Base-by-base conservation (phyloP, 1,140 invertebrate genomes). In the Archivesica marissinica region DNA sequence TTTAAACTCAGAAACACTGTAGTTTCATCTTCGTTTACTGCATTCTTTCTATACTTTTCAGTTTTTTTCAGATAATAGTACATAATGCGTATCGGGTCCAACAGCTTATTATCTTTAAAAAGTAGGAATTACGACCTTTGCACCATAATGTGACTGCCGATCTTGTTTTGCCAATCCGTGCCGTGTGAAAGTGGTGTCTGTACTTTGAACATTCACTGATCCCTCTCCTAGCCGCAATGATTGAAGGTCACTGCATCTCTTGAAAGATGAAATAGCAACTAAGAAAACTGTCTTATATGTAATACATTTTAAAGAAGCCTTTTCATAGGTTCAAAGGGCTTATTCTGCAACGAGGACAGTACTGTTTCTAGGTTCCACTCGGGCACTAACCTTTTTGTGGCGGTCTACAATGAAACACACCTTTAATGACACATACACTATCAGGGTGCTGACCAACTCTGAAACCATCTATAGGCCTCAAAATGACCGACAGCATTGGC, bases 401-500 rank as follows among this genome's bases (percentile, higher is more conserved):
- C 6, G 56, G 76, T 44, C 76, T 61, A 20, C 25, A 64, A 52
- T 79, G 79, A 35, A 86, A 86, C 13, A 86, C 39, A 20, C 84
- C 50, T 54, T 74, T 86, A 4, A 86, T 23, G 2, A 86, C 20
- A 39, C 52, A 56, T 25, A 86, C 75, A 17, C 79, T 74, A 38
- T 74, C 56, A 25, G 66, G 76, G 70, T 86, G 77, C 70, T 86
- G 85, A 4, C 77, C 76, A 2, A 75, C 68, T 20, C 35, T 52
- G 9, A 61, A 28, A 56, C 44, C 54, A 28, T 75, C 84, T 35
- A 86, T 25, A 17, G 77, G 59, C 11, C 52, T 38, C 68, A 86
- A 54, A 61, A 83, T 33, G 28, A 68, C 28, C 0, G 74, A 87
- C 28, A 86, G 25, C 85, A 87, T 87, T 33, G 72, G 78, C 11